Conservation (phyloP, 1,140 invertebrate species). For the Anoplolepis gracilipes region DNA sequence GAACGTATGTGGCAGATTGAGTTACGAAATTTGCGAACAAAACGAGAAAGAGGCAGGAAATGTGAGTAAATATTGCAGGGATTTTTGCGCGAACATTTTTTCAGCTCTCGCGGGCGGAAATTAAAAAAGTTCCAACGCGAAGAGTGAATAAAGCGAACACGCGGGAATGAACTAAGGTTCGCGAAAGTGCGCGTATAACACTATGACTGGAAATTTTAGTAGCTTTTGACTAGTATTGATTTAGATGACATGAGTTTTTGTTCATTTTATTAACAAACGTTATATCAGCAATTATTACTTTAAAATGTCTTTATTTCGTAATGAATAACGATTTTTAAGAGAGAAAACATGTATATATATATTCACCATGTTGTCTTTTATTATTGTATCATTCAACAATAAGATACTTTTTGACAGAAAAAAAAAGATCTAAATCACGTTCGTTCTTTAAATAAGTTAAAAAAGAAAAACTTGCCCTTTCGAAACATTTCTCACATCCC, state of each 20-base stretch:
- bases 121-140: conserved; percentile 46
- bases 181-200: not conserved
- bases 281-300: not conserved
- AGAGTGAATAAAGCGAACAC: conserved; percentile 17
- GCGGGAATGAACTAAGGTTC: conserved; percentile 23
- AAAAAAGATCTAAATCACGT: conserved; percentile 1
- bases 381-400: not conserved
- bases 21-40: conserved; percentile 51
- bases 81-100: conserved; percentile 55
- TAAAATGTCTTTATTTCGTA: not conserved
- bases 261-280: not conserved
- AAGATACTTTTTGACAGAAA: conserved; percentile 18
- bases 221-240: not conserved
- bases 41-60: conserved; percentile 50
- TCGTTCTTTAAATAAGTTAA: conserved; percentile 53
- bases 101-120: conserved; percentile 27
- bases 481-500: conserved; percentile 63
- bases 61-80: conserved; percentile 55
- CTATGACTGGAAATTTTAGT: not conserved
- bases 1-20: conserved; percentile 25
- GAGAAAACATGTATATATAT: not conserved
- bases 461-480: conserved; percentile 41
- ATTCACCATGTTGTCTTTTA: not conserved
- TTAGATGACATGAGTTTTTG: not conserved
- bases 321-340: not conserved